Evolutionary conservation across 1,140 invertebrate genomes (phyloP), one percentile per base, ranked within the genome.

Genomic region (Gryllus bimaculatus): DNA sequence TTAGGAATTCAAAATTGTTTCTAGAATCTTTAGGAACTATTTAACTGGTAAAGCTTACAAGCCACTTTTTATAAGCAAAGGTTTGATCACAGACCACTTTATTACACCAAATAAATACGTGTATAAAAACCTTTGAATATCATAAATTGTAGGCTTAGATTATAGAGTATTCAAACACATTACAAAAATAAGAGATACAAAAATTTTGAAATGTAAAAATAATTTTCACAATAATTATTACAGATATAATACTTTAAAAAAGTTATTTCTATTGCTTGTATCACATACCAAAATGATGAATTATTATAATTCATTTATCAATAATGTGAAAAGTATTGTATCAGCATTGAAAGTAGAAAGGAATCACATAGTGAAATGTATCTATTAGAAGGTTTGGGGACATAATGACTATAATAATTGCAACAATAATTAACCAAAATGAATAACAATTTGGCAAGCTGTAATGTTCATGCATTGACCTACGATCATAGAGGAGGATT

Each of bases 371-470:
- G 54, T 66, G 54, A 66, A 66, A 66, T 66, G 54, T 66, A 66
- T 13, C 18, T 66, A 10, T 66, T 66, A 66, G 54, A 66, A 66
- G 54, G 54, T 13, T 66, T 66, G 54, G 54, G 54, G 54, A 66
- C 54, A 66, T 66, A 66, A 66, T 66, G 54, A 66, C 54, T 66
- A 66, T 66, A 66, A 66, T 66, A 66, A 66, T 66, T 66, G 18
- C 54, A 66, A 66, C 54, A 66, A 66, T 66, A 66, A 66, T 66
- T 66, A 66, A 66, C 54, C 10, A 18, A 66, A 66, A 66, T 66
- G 10, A 13, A 66, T 18, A 39, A 39, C 26, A 39, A 66, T 66
- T 66, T 66, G 54, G 54, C 54, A 66, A 66, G 54, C 54, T 66
- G 54, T 66, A 66, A 66, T 66, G 54, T 66, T 66, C 54, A 66